These are phyloP conservation scores for Rostratula benghalensis DNA, from an alignment of 2,113 vertebrate species.

Conservation along the genomic window DNA sequence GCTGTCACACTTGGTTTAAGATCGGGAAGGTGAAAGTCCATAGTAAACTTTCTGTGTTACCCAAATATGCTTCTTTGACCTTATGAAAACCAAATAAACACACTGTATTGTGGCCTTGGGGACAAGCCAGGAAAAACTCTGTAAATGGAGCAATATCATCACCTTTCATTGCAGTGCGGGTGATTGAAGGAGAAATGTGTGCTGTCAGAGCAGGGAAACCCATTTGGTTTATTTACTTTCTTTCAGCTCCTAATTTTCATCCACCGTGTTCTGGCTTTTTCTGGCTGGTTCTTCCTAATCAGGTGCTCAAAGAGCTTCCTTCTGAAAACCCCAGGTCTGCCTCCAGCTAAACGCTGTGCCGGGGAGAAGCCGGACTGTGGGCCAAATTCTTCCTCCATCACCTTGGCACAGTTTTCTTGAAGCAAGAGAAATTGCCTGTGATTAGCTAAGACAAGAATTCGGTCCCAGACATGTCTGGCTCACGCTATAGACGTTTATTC, in stretches of 20 bases:
- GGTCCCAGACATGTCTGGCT: background rate
- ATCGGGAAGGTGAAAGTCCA: conserved; percentile 45
- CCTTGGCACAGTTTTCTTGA: background rate
- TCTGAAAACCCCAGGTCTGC: background rate
- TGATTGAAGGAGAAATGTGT: background rate
- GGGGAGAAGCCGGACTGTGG: background rate
- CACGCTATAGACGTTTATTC: background rate
- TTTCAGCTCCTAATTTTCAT: background rate
- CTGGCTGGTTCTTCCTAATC: background rate
- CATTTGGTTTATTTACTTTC: conserved; percentile 4
- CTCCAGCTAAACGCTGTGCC: background rate
- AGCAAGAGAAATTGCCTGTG: background rate
- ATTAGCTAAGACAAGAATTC: background rate
- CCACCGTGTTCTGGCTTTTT: background rate
- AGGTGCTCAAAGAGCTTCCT: background rate
- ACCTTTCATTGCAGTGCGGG: background rate
- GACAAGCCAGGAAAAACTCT: conserved; percentile 43
- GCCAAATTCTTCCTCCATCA: background rate
- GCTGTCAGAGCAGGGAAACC: background rate
- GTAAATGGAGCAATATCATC: conserved; percentile 38
- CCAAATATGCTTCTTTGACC: conserved; percentile 15
- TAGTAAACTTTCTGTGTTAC: conserved; percentile 31
- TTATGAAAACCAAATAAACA: conserved; percentile 57
- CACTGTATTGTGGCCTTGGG: conserved; percentile 22
- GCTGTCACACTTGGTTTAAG: conserved; percentile 12